Evolutionary conservation across 2,888 invertebrate species (phyloP), one percentile per base, ranked within the genome.

Genomic region (Athalia rosae): DNA sequence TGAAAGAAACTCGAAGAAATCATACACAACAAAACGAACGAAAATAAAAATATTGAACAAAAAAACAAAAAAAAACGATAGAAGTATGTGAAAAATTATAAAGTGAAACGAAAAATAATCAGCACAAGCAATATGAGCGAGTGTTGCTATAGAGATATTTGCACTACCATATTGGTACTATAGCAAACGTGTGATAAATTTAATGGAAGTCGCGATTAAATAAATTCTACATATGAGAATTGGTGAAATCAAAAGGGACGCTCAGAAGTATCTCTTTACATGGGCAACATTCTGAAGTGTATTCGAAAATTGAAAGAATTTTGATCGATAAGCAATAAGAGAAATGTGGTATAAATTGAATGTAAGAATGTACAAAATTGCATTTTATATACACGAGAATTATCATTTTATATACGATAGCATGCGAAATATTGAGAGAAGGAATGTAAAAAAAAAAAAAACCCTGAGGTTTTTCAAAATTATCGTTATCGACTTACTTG

Each of bases 61-160:
- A 6, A 62, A 41, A 6, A 50, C 7, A 50, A 8, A n/a, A 3
- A 59, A 15, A 61, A 9, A n/a, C 0, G 56, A 56, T 0, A 58
- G n/a, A 28, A 15, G 13, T 41, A n/a, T n/a, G 50, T 53, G 71
- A 13, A 28, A 47, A 62, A 11, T 41, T 62, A 74, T 74, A 74
- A 43, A 47, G 41, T 48, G 74, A 11, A 63, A 66, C 9, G n/a
- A 0, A 28, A 41, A 2, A 76, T 76, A 77, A 78, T 63, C 77
- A 80, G 79, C 79, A 80, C 43, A 53, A 66, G 64, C 56, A 66
- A 82, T 76, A 82, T 79, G 62, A 11, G 28, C 43, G 62, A 62
- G 62, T 62, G 43, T 41, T 62, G 62, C 62, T 62, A 62, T n/a
- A 62, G 62, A 61, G 41, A 61, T 28, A 28, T 28, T 28, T 28